phyloP scores from a whole-genome alignment of 2,888 invertebrate genomes.

The Campoplex capitator region DNA sequence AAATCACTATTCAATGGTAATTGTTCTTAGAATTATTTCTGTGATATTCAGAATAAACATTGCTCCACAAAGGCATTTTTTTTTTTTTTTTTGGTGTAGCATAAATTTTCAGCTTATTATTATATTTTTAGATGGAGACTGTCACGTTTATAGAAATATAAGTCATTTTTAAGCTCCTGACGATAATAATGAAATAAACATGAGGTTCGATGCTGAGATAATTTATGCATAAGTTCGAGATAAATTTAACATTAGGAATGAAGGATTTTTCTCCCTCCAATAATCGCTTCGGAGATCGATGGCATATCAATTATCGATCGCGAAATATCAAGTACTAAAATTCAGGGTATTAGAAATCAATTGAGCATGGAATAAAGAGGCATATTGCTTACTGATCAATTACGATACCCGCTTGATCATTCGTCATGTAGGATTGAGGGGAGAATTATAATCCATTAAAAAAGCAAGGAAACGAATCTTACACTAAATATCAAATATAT shows the following conservation, averaged over 20 bases:
- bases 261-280: conserved; percentile 27
- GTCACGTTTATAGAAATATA: background rate
- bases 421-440: conserved; percentile 11
- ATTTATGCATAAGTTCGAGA: conserved; percentile 11
- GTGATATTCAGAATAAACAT: background rate
- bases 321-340: conserved; percentile 1
- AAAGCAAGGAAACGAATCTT: conserved; percentile 34
- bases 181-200: conserved; percentile 36
- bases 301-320: conserved; percentile 13
- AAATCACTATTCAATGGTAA: background rate
- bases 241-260: conserved; percentile 11
- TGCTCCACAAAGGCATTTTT: background rate
- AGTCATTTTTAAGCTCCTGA: conserved; percentile 48
- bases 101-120: background rate
- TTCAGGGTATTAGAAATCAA: conserved; percentile 45
- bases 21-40: background rate
- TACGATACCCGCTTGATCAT: background rate
- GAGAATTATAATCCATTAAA: conserved; percentile 24
- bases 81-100: background rate
- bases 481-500: conserved; percentile 70
- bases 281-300: conserved; percentile 1
- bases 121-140: background rate
- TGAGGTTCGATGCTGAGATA: conserved; percentile 27
- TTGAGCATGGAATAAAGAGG: background rate
- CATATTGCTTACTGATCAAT: conserved; percentile 17